Evolutionary conservation across 2,797 vertebrate species (phyloP), one percentile per base, ranked within the genome.

Genomic region (Tympanoctomys barrerae): DNA sequence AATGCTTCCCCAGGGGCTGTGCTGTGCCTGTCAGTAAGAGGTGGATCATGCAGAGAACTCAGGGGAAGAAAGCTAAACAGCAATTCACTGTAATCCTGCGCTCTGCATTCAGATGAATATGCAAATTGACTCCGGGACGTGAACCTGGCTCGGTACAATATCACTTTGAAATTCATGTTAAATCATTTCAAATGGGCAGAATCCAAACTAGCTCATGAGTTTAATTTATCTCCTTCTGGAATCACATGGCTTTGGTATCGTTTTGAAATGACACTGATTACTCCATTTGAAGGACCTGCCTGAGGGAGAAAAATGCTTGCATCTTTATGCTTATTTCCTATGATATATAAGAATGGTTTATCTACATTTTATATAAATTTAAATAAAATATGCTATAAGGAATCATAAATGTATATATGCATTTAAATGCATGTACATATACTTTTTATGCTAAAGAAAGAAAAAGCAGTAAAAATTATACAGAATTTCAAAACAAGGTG

Each of bases 101-200:
- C 61, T 96, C 93, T 87, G 96, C 90, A 96, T 97, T 97, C 93
- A 95, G 87, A 97, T 91, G 90, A 91, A 90, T 92, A 96, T 96
- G 97, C 93, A 97, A 92, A 97, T 91, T 36, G 57, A 7, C 68
- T 96, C 95, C 82, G 87, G 46, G 83, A 95, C 87, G 64, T 68
- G 92, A 97, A 89, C 89, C 91, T 94, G 73, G 83, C 91, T 94
- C 68, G 80, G 80, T 96, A 61, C 36, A 70, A 49, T 64, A 89
- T 62, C 91, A 73, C 78, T 98, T 87, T 94, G 95, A 93, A 94
- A 95, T 82, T 78, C 70, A 31, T 81, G 79, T 91, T 89, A 90
- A 97, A 96, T 97, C 95, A 86, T 95, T 97, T 95, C 86, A 97
- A 97, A 95, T 91, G 85, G 93, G 64, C 66, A 96, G 95, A 95